Evolutionary conservation across 2,113 vertebrate genomes (phyloP).

Genomic region (Circaetus gallicus): DNA sequence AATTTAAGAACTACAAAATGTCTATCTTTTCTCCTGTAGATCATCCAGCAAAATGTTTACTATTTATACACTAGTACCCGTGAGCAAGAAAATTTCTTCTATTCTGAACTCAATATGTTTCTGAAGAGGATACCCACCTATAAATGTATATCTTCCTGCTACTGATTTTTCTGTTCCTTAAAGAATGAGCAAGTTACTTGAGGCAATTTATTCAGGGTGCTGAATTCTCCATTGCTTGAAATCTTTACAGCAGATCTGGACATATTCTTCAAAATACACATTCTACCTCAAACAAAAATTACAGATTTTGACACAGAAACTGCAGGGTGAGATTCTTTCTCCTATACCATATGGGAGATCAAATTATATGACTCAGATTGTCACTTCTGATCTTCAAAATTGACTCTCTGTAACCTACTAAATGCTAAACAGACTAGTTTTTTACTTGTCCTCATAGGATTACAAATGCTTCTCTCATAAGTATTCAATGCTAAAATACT

Average conservation of each 20-base stretch:
- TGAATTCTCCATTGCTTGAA: background rate
- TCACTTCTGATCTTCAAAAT: background rate
- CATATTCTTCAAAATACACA: background rate
- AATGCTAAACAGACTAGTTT: background rate
- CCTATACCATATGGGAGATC: background rate
- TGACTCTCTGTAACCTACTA: background rate
- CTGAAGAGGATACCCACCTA: background rate
- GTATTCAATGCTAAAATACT: background rate
- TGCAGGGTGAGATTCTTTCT: background rate
- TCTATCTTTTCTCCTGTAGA: background rate
- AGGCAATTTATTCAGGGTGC: background rate
- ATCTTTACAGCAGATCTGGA: background rate
- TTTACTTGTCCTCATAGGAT: background rate
- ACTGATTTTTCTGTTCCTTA: background rate
- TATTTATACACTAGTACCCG: background rate
- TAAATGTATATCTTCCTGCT: background rate
- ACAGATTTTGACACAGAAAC: background rate
- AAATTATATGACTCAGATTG: background rate
- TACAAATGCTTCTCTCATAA: background rate
- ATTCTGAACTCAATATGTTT: background rate
- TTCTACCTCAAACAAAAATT: background rate
- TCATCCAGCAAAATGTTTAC: background rate
- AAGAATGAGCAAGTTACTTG: background rate
- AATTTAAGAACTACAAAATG: background rate
- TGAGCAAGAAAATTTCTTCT: background rate